phyloP scores from a whole-genome alignment of 2,113 vertebrate species.

The Sinocyclocheilus maitianheensis region DNA sequence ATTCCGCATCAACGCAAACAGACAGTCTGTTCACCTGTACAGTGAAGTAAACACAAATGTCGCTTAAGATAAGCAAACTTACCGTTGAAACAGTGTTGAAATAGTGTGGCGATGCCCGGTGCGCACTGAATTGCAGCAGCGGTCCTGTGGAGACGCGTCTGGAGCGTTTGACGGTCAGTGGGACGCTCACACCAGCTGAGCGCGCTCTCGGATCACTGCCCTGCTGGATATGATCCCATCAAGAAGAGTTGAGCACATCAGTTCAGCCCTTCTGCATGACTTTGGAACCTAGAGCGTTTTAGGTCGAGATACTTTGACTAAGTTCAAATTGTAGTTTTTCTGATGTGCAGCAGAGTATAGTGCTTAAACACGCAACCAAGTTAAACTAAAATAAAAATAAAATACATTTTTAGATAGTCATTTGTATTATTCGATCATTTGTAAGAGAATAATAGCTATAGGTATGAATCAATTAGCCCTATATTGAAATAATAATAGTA shows the following conservation, averaged over 20 bases:
- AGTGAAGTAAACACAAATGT: background rate
- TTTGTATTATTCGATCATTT: background rate
- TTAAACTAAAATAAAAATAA: background rate
- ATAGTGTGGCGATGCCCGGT: background rate
- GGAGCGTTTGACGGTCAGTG: slow-evolving; percentile 18
- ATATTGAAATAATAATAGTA: background rate
- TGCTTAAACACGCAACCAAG: background rate
- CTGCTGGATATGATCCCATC: slow-evolving; percentile 11
- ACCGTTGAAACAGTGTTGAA: slow-evolving; percentile 24
- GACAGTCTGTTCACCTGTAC: background rate
- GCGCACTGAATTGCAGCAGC: background rate
- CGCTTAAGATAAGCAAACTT: slow-evolving; percentile 3
- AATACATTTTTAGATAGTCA: background rate
- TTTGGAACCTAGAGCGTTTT: background rate
- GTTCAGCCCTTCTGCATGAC: background rate
- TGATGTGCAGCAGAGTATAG: background rate
- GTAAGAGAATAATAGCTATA: background rate
- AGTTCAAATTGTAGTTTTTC: background rate
- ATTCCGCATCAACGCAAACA: slow-evolving; percentile 50
- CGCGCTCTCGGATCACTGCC: background rate
- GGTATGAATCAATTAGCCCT: background rate
- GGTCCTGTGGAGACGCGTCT: background rate
- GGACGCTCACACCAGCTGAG: slow-evolving; percentile 17
- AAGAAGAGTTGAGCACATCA: background rate
- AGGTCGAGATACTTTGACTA: background rate